Evolutionary conservation across 2,797 vertebrate species (phyloP).

Genomic region (Gymnodraco acuticeps): DNA sequence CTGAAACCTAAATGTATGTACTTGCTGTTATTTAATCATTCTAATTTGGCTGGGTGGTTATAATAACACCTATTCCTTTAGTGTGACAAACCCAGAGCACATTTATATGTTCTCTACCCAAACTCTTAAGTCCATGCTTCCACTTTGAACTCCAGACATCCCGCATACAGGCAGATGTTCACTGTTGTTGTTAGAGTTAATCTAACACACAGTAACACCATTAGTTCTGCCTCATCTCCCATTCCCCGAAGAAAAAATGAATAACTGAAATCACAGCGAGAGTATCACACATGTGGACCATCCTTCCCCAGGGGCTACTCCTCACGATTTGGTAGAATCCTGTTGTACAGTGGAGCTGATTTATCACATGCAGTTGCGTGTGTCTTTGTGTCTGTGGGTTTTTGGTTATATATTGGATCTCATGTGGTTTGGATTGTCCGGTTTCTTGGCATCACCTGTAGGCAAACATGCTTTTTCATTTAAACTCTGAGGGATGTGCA

Average conservation of each 20-base stretch:
- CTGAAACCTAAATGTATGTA: too few species aligned
- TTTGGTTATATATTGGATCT: constrained; percentile 36
- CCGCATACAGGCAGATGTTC: constrained; percentile 63
- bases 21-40: too few species aligned
- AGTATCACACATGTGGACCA: constrained; percentile 63
- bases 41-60: too few species aligned
- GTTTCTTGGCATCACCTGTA: constrained; percentile 57
- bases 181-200: constrained; percentile 65
- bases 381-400: background rate
- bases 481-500: constrained; percentile 42
- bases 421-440: constrained; percentile 72
- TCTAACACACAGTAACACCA: constrained; percentile 48
- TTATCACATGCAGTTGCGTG: constrained; percentile 56
- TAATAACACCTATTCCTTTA: too few species aligned
- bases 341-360: constrained; percentile 55
- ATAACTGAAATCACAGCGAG: constrained; percentile 46
- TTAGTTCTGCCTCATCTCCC: constrained; percentile 64
- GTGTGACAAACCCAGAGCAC: too few species aligned
- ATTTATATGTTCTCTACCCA: too few species aligned
- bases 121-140: constrained; percentile 24
- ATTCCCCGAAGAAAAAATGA: constrained; percentile 47
- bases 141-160: constrained; percentile 31
- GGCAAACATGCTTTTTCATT: constrained; percentile 60
- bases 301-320: constrained; percentile 49
- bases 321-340: constrained; percentile 41